Evolutionary conservation across 2,113 vertebrate species (phyloP).

Genomic region (Ailuropoda melanoleuca): DNA sequence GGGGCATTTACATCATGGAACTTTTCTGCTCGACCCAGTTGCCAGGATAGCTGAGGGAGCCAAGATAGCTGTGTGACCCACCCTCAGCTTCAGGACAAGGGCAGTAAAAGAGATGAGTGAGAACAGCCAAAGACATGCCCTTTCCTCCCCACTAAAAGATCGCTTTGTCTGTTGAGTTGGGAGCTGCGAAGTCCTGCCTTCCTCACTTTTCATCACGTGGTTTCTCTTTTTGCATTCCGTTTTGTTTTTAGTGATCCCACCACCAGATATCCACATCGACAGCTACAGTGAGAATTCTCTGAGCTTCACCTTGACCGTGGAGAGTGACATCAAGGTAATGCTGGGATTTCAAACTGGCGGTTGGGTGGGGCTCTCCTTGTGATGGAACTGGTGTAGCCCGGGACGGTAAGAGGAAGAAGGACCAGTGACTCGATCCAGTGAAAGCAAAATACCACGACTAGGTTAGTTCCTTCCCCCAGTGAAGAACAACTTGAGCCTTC

Average conservation of each 20-base stretch:
- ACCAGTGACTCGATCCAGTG: background rate
- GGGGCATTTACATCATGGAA: background rate
- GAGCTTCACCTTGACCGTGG: constrained; percentile 89
- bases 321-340: constrained; percentile 87
- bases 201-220: background rate
- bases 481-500: constrained; percentile 27
- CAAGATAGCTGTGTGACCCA: background rate
- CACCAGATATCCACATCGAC: constrained; percentile 89
- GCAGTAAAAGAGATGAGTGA: background rate
- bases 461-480: background rate
- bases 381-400: accelerated
- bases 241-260: constrained; percentile 88
- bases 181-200: background rate
- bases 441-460: background rate
- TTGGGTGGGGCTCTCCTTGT: background rate
- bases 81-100: background rate
- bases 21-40: background rate
- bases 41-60: background rate
- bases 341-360: background rate
- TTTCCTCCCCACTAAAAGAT: background rate
- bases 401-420: background rate
- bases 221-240: background rate
- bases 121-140: background rate
- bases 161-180: background rate
- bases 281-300: constrained; percentile 86